Base-by-base conservation (phyloP, 1,140 invertebrate genomes). In the Pogonomyrmex californicus region DNA sequence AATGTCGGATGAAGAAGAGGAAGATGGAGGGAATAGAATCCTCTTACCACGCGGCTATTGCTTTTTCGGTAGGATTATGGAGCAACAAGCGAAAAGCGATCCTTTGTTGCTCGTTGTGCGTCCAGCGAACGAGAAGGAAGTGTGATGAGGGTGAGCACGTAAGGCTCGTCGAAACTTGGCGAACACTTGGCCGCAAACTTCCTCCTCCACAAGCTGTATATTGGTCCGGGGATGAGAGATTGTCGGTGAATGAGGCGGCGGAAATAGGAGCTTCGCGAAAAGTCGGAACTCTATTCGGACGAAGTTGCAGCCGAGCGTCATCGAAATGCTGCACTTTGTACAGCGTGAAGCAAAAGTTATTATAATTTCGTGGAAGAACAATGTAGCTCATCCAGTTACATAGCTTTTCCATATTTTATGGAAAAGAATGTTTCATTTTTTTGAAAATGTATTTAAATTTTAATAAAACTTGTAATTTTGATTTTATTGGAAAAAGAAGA, bases 131-230 rank as follows among this genome's bases (percentile, higher is more conserved):
- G 14, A 9, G 5, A 73, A 41, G 12, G 44, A 7, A n/a, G 58
- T 41, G 44, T 60, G 56, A 75, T 62, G 63, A 79, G 12, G 38
- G 38, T 36, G 51, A 33, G 79, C 86, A 78, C 77, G 77, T 88
- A 88, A 89, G 87, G 85, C 89, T 92, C 91, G 87, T 91, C 83
- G 90, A 91, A 93, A 93, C 93, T 94, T 93, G 85, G 83, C 81
- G 86, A 93, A 94, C 92, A 93, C 92, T 93, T 93, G 89, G 89
- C 86, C 81, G 89, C 90, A 90, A 87, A 94, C 90, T 93, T 92
- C 92, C 89, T 91, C 71, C 87, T 92, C 71, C 87, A 66, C 65
- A 70, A 60, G 66, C 70, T 78, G 85, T 85, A 90, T 90, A 87
- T 90, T 85, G 81, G 86, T 88, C 87, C 76, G 78, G 71, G 85